phyloP scores from a whole-genome alignment of 1,140 invertebrate genomes.

The Papilio polyxenes region DNA sequence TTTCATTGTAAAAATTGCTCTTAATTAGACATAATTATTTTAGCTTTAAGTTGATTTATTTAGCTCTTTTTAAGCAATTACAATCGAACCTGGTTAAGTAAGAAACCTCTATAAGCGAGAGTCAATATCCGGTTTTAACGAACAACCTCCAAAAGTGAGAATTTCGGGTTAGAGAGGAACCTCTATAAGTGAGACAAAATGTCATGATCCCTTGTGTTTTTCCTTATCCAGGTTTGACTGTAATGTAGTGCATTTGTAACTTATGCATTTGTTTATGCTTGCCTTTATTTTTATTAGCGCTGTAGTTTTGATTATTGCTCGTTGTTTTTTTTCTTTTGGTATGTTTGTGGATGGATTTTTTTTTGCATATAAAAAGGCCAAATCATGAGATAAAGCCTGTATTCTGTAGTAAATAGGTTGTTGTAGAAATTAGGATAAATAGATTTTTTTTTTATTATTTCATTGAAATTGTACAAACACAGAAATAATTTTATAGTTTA shows the following conservation, averaged over 20 bases:
- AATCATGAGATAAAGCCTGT: slow-evolving; percentile 22
- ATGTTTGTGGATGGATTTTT: not conserved
- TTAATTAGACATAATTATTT: not conserved
- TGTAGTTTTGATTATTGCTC: not conserved
- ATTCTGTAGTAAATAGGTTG: not conserved
- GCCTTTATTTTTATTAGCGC: not conserved
- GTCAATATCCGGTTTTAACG: too few species aligned
- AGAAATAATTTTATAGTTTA: not conserved
- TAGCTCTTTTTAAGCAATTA: slow-evolving; percentile 13
- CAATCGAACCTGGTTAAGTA: too few species aligned
- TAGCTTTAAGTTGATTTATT: slow-evolving; percentile 6
- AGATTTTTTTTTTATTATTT: not conserved
- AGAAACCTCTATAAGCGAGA: too few species aligned
- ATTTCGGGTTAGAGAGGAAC: too few species aligned
- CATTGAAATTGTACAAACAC: slow-evolving; percentile 8
- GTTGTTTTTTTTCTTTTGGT: not conserved
- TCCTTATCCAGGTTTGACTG: not conserved
- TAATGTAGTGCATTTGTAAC: slow-evolving; percentile 8
- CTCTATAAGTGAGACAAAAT: too few species aligned
- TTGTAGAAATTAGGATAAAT: not conserved
- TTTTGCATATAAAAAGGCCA: not conserved
- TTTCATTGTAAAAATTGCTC: slow-evolving; percentile 25
- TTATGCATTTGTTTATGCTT: slow-evolving; percentile 31
- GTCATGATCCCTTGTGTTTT: too few species aligned
- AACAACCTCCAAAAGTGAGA: too few species aligned